Base-by-base conservation (phyloP, 2,888 invertebrate genomes). In the Frankliniella intonsa region DNA sequence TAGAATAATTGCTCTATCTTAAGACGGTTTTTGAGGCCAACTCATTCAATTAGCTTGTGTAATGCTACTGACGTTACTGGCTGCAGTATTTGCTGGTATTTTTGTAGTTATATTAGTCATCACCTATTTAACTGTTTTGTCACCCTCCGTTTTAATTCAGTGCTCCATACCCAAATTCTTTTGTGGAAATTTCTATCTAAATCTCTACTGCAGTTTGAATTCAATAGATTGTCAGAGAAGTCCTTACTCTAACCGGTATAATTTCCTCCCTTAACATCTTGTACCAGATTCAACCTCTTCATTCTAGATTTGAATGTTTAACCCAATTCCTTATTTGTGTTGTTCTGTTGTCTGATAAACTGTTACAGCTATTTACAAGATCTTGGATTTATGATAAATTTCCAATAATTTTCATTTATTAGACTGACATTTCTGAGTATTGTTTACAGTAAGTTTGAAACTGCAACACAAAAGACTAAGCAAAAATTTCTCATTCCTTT, bases 391-490 rank as follows among this genome's bases (percentile, higher is more conserved):
- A 22, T 76, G 8, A 22, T 1, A 76, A 55, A 22, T 25, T 76
- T 76, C 25, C 69, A 25, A 25, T 8, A 25, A 22, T 76, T 76
- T 25, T 25, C 69, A 9, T 76, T 76, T 12, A 25, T 7, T 76
- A 76, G 69, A 76, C 25, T 76, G 69, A 76, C 12, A 5, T 2
- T 12, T 22, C 25, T 25, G 25, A 76, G 69, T 76, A 76, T 76
- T 76, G 69, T 12, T 12, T 25, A 22, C 25, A 25, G 22, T 17
- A 62, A 19, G n/a, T 62, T 17, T 62, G 62, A 62, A 62, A 62
- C 17, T 19, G 62, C 69, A 76, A 76, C 69, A 76, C 69, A 11
- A 25, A 76, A 76, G 69, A 76, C 69, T 76, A 76, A 76, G n/a
- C 69, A 25, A 25, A 76, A 76, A 76, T 9, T 76, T 25, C 12